Evolutionary conservation across 1,140 invertebrate genomes (phyloP).

Genomic region (Euborellia annulipes): DNA sequence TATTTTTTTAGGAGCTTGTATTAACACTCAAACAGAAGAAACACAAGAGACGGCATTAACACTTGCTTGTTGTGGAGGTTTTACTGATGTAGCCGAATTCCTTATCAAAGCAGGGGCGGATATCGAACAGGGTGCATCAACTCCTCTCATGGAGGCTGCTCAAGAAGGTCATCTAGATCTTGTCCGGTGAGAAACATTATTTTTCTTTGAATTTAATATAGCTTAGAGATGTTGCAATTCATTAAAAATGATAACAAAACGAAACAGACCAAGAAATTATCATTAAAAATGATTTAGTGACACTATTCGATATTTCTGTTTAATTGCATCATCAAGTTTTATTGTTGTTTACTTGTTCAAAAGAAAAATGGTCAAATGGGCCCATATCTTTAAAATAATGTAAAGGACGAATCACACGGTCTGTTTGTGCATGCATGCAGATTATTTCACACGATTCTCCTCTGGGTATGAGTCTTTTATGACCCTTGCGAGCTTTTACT

Average conservation of each 20-base stretch:
- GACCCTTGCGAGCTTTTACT: too few relatives aligned
- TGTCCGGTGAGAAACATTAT: constrained; percentile 47
- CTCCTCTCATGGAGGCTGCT: constrained; percentile 94
- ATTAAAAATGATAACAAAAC: neutral
- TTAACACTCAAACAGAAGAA: constrained; percentile 96
- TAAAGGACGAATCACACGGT: too few relatives aligned
- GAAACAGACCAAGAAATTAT: neutral
- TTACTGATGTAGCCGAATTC: constrained; percentile 93
- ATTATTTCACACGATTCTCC: too few relatives aligned
- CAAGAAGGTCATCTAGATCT: constrained; percentile 94
- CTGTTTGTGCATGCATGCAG: too few relatives aligned
- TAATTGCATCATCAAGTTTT: too few relatives aligned
- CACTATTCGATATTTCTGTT: too few relatives aligned
- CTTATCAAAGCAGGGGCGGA: constrained; percentile 91
- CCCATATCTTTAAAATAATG: too few relatives aligned
- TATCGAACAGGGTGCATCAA: constrained; percentile 88
- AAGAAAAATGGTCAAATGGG: too few relatives aligned
- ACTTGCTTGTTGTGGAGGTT: constrained; percentile 92
- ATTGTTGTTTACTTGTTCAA: too few relatives aligned
- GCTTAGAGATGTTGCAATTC: neutral
- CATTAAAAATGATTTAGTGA: too few relatives aligned
- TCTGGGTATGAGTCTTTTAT: too few relatives aligned
- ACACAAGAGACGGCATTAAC: constrained; percentile 96
- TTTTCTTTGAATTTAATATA: neutral
- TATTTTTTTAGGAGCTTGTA: constrained; percentile 63